phyloP scores from a whole-genome alignment of 1,140 invertebrate species.

The Acyrthosiphon pisum region DNA sequence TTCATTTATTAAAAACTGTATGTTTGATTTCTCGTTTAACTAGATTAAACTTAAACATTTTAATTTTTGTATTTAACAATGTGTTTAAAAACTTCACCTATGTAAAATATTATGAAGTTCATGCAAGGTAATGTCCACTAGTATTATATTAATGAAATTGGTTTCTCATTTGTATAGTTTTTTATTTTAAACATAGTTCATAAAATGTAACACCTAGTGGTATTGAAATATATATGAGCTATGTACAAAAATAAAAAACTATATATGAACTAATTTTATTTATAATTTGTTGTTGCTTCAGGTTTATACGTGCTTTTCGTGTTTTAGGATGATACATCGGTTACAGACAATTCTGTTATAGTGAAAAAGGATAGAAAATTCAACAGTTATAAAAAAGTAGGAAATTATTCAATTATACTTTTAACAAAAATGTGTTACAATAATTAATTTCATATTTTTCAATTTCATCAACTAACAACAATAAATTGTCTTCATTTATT shows the following conservation, averaged over 20 bases:
- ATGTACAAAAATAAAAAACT: not conserved
- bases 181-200: not conserved
- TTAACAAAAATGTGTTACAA: not conserved
- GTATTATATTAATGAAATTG: not conserved
- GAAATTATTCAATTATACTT: not conserved
- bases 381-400: not conserved
- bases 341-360: not conserved
- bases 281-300: not conserved
- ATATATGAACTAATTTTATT: constrained; percentile 7
- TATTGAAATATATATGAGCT: not conserved
- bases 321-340: constrained; percentile 6
- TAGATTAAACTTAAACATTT: not conserved
- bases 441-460: not conserved
- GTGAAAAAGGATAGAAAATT: not conserved
- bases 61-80: not conserved
- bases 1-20: not conserved
- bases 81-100: not conserved
- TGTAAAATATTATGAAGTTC: not conserved
- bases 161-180: not conserved
- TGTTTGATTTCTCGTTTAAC: not conserved
- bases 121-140: not conserved
- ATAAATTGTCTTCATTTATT: not conserved
- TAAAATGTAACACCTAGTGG: not conserved
- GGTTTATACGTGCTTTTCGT: not conserved
- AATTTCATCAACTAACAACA: not conserved